These are phyloP conservation scores for Cryptotis parvus DNA, from an alignment of 2,113 vertebrate species.

Conservation along the genomic window DNA sequence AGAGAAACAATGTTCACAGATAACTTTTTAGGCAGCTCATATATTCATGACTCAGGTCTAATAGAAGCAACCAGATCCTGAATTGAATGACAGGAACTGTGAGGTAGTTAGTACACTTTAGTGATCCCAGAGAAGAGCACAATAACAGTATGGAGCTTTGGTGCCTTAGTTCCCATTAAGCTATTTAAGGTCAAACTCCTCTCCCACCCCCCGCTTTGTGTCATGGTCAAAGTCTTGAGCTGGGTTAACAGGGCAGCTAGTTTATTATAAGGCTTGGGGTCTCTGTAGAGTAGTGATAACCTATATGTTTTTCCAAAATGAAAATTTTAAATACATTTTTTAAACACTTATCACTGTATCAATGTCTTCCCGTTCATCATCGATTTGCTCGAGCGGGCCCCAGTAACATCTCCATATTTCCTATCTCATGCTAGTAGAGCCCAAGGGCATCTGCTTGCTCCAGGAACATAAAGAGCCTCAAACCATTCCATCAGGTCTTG, in stretches of 20 bases:
- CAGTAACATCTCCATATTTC: too few relatives aligned
- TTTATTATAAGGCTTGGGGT: not conserved
- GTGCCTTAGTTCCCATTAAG: not conserved
- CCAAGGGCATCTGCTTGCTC: too few relatives aligned
- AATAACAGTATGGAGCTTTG: not conserved
- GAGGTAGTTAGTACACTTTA: not conserved
- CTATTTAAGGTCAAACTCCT: slow-evolving; percentile 19
- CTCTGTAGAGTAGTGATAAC: slow-evolving; percentile 43
- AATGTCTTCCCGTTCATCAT: too few relatives aligned
- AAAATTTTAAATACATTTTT: slow-evolving; percentile 63
- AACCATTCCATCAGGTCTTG: too few relatives aligned
- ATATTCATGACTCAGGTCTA: not conserved
- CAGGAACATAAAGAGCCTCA: too few relatives aligned
- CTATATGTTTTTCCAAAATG: slow-evolving; percentile 6
- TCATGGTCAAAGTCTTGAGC: not conserved
- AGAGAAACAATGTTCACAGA: not conserved
- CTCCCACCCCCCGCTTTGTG: not conserved
- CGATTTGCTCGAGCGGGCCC: too few relatives aligned
- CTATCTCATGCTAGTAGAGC: too few relatives aligned
- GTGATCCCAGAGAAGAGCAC: not conserved
- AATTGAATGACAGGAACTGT: not conserved
- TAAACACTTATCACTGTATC: too few relatives aligned
- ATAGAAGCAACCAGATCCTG: not conserved
- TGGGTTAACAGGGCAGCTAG: not conserved
- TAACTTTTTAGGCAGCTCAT: too few relatives aligned